Evolutionary conservation across 1,140 invertebrate species (phyloP).

Genomic region (Odontomachus brunneus): DNA sequence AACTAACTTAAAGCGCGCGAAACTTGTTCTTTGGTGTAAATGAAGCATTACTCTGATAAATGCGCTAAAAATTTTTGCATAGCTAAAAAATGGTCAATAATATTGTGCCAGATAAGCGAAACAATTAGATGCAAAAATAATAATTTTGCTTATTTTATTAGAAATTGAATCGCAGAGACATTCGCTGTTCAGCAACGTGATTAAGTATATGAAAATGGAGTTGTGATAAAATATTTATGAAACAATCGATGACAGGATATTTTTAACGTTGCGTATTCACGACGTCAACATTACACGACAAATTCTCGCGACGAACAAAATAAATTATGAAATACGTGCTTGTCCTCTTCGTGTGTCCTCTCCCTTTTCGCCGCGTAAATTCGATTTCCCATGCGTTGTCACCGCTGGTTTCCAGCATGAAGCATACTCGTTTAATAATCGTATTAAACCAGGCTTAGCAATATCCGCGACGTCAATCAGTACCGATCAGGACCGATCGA

Average conservation of each 20-base stretch:
- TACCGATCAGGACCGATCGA: conserved; percentile 21
- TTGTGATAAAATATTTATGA: background rate
- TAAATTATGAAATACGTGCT: conserved; percentile 61
- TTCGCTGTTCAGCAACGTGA: background rate
- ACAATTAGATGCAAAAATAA: background rate
- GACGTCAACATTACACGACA: background rate
- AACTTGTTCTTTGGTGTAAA: background rate
- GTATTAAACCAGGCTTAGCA: conserved; percentile 53
- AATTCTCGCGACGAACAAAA: conserved; percentile 38
- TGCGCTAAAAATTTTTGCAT: background rate
- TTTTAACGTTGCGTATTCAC: conserved; percentile 2
- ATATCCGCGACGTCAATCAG: conserved; percentile 33
- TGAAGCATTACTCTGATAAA: background rate
- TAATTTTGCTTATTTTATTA: background rate
- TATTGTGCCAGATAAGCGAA: background rate
- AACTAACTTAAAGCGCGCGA: conserved; percentile 22
- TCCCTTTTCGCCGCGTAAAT: conserved; percentile 45
- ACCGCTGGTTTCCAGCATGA: conserved; percentile 31
- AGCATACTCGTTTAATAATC: conserved; percentile 54
- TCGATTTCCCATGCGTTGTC: conserved; percentile 61
- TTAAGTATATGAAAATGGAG: background rate
- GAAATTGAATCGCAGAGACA: no score
- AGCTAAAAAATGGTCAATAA: background rate
- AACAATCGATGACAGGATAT: background rate
- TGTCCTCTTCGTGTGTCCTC: background rate